phyloP scores from a whole-genome alignment of 2,888 invertebrate species.

The Phorcus lineatus region DNA sequence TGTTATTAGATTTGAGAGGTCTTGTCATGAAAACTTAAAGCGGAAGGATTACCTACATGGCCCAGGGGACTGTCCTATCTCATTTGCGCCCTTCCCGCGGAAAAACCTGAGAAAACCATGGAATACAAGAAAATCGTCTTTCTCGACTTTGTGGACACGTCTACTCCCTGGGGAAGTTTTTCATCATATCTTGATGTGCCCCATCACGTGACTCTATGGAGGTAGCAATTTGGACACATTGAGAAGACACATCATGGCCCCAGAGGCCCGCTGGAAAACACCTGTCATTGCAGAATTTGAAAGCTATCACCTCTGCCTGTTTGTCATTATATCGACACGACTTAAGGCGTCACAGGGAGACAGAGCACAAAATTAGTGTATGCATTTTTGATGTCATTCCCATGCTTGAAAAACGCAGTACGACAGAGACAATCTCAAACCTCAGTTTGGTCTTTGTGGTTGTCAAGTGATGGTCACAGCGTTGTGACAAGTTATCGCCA shows the following conservation, averaged over 20 bases:
- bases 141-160: slow-evolving; percentile 10
- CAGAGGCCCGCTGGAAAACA: not conserved
- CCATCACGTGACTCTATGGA: not conserved
- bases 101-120: slow-evolving; percentile 7
- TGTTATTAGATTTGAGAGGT: slow-evolving; percentile 4
- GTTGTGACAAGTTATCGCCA: slow-evolving; percentile 19
- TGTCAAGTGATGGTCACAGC: not conserved
- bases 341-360: slow-evolving; percentile 5
- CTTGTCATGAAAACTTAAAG: slow-evolving; percentile 8
- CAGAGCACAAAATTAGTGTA: slow-evolving; percentile 13
- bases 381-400: slow-evolving; percentile 2
- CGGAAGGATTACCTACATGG: not conserved
- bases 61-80: not conserved
- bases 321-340: slow-evolving; percentile 10
- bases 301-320: not conserved
- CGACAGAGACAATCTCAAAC: slow-evolving; percentile 2
- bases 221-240: not conserved
- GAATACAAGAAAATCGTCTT: slow-evolving; percentile 7
- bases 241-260: not conserved
- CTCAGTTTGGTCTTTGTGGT: not conserved
- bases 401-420: slow-evolving; percentile 6
- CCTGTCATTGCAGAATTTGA: slow-evolving; percentile 4
- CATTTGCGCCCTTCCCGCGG: not conserved
- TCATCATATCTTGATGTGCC: slow-evolving; percentile 9
- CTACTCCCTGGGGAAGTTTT: not conserved